A percentile compares a stretch with the other conserved stretches of the same genome.
Evolutionary conservation across 2,113 vertebrate species (phyloP).

Genomic region (Sciurus niger): DNA sequence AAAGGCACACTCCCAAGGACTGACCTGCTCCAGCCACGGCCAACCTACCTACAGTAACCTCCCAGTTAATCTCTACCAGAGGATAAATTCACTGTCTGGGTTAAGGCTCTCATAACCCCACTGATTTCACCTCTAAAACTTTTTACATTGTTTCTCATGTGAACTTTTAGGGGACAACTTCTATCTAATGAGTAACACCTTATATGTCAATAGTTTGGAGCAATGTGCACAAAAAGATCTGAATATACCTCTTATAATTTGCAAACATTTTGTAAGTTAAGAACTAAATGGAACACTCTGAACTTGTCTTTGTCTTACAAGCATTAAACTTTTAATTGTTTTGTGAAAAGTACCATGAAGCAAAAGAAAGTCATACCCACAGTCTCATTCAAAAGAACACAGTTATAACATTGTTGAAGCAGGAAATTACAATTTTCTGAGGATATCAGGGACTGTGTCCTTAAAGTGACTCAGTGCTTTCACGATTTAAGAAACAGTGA

Average conservation of each 20-base stretch:
- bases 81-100: too few species aligned
- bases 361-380: rapidly evolving
- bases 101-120: too few species aligned
- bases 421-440: neutral
- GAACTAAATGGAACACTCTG: neutral
- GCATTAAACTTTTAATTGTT: neutral
- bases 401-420: too few species aligned
- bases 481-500: neutral
- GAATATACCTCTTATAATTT: neutral
- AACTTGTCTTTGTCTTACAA: neutral
- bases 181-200: neutral
- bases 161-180: too few species aligned
- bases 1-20: too few species aligned
- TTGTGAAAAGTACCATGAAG: neutral
- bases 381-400: neutral
- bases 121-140: too few species aligned
- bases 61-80: too few species aligned
- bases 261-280: neutral
- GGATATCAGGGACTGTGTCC: neutral
- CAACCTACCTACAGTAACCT: too few species aligned
- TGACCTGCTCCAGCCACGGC: too few species aligned
- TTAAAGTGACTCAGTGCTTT: neutral
- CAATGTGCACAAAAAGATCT: neutral
- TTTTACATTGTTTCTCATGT: too few species aligned
- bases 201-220: neutral